Evolutionary conservation across 2,888 invertebrate genomes (phyloP).

Genomic region (Vannuccia rotundouncinata): DNA sequence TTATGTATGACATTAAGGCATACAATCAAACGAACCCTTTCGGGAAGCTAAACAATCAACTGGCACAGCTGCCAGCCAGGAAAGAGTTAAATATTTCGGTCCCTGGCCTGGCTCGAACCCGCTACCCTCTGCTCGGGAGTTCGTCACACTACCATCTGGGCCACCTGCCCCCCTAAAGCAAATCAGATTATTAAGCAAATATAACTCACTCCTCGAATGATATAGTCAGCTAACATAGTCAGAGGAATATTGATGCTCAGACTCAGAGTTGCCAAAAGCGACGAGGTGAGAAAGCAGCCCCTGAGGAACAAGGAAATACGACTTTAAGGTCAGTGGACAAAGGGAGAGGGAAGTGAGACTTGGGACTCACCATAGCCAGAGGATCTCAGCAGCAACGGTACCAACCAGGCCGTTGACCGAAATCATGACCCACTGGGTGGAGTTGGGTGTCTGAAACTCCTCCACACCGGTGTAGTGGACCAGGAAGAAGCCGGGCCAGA

Average conservation of each 20-base stretch:
- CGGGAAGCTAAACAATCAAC: too few species aligned
- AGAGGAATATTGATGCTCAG: conserved; percentile 80
- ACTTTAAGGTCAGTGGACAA: background rate
- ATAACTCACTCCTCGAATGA: conserved; percentile 64
- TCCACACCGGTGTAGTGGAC: conserved; percentile 75
- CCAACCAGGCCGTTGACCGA: conserved; percentile 80
- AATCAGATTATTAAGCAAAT: too few species aligned
- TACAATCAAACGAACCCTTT: too few species aligned
- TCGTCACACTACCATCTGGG: too few species aligned
- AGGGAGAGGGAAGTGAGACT: too few species aligned
- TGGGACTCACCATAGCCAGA: conserved; percentile 74
- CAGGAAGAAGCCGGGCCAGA: conserved; percentile 83
- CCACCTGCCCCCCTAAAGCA: too few species aligned
- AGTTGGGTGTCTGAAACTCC: conserved; percentile 74
- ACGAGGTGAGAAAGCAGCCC: conserved; percentile 87
- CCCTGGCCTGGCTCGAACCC: too few species aligned
- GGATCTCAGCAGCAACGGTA: conserved; percentile 78
- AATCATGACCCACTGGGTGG: conserved; percentile 71
- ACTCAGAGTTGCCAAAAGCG: conserved; percentile 76
- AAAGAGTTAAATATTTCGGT: too few species aligned
- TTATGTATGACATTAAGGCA: too few species aligned
- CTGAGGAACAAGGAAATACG: conserved; percentile 59
- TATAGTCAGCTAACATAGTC: conserved; percentile 75
- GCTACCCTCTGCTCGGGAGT: too few species aligned
- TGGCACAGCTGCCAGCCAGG: too few species aligned